Evolutionary conservation across 1,140 invertebrate genomes (phyloP), one percentile per base, ranked within the genome.

Genomic region (Papilio aristodemus): DNA sequence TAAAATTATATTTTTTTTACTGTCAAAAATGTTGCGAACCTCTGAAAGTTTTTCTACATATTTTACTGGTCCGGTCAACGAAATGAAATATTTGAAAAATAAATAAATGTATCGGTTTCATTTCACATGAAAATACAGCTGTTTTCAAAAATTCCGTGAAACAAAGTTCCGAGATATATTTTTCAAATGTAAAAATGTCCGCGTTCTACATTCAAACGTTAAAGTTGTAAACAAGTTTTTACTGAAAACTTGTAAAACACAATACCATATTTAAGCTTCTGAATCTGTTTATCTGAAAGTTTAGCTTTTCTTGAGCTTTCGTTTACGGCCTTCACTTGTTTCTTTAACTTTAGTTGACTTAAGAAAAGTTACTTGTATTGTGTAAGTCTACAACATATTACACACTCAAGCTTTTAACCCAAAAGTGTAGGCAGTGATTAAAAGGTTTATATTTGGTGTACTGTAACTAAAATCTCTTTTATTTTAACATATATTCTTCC

Each of bases 221-320:
- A n/a, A 46, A 46, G 43, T 46, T 46, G 17, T 17, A 46, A 46
- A 11, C 19, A 50, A 50, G 17, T 50, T 50, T 50, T 17, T 22
- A 5, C 46, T 3, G 2, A 32, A 32, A 22, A 50, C 46, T 50
- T 50, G 46, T 50, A 17, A 50, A 50, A 50, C 46, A 50, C 46
- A 50, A 50, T 50, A 50, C 19, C 17, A 50, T 19, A 9, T 22
- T 50, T 50, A 50, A 54, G 19, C 17, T 10, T 4, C 9, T 32
- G 19, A 54, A 54, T 54, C 46, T 54, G 46, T 54, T 54, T 54
- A 54, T 54, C 46, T 54, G 22, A 54, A 54, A 54, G 19, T 54
- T 50, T 46, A 46, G 41, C n/a, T 46, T 19, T 50, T 22, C 17
- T 50, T 50, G 43, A 54, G 46, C 19, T 54, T 54, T 54, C 11